Percentiles rank a stretch among this genome's conserved stretches.
Evolutionary conservation across 2,888 invertebrate genomes (phyloP).

Genomic region (Tetropium fuscum): DNA sequence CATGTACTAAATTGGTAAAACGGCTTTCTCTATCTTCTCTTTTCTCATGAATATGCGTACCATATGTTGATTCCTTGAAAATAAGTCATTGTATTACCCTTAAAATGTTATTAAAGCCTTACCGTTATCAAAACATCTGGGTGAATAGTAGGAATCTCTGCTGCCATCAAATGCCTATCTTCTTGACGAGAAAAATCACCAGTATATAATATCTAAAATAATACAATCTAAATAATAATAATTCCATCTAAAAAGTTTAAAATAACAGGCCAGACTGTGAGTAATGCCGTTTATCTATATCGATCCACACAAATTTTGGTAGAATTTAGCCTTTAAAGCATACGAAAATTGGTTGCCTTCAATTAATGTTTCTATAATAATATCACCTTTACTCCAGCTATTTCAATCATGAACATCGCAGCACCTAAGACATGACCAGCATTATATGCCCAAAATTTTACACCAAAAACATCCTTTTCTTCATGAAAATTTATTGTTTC

Average conservation of each 20-base stretch:
- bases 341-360: no score
- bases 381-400: slow-evolving; percentile 91
- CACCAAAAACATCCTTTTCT: slow-evolving; percentile 96
- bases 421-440: slow-evolving; percentile 99
- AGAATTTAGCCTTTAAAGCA: no score
- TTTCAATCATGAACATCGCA: slow-evolving; percentile 99
- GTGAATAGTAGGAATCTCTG: slow-evolving; percentile 95
- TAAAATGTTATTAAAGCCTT: slow-evolving; percentile 25
- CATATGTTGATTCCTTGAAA: slow-evolving; percentile 94
- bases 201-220: slow-evolving; percentile 84
- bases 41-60: slow-evolving; percentile 99
- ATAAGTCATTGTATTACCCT: not conserved
- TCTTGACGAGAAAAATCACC: slow-evolving; percentile 99
- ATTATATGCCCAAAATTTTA: slow-evolving; percentile 98
- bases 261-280: not conserved
- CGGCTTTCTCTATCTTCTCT: slow-evolving; percentile 95
- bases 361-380: no score
- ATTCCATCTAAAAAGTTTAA: not conserved
- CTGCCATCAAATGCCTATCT: slow-evolving; percentile 99
- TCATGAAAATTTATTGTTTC: slow-evolving; percentile 98
- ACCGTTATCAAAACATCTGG: slow-evolving; percentile 96
- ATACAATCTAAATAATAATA: not conserved
- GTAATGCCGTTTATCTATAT: no score
- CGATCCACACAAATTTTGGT: no score
- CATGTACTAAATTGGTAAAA: slow-evolving; percentile 93